These are phyloP conservation scores for Eupelmus urozonus DNA, from an alignment of 2,888 invertebrate genomes.

Conservation along the genomic window DNA sequence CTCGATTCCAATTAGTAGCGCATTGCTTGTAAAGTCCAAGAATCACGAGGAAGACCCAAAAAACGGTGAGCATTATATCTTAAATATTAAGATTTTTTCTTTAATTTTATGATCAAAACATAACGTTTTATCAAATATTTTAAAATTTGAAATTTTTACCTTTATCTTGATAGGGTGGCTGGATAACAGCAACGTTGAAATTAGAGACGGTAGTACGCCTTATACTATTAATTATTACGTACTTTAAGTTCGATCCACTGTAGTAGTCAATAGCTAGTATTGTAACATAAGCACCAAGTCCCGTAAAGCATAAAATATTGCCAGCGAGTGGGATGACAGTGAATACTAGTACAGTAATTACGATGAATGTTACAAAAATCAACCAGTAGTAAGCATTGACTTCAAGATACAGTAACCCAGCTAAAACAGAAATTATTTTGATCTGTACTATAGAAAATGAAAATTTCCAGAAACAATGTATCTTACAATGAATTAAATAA, in stretches of 20 bases:
- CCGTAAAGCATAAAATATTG: conserved; percentile 82
- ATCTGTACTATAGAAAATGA: too few species aligned
- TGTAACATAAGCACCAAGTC: conserved; percentile 83
- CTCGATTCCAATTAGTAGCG: conserved; percentile 42
- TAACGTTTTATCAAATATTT: neutral
- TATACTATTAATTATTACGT: conserved; percentile 83
- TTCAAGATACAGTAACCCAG: conserved; percentile 77
- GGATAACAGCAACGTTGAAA: conserved; percentile 81
- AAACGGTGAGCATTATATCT: conserved; percentile 80
- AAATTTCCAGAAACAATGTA: too few species aligned
- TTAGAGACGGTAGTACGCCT: conserved; percentile 81
- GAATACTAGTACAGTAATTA: conserved; percentile 78
- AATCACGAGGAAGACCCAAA: conserved; percentile 80
- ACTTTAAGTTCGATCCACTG: conserved; percentile 83
- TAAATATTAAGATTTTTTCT: conserved; percentile 66
- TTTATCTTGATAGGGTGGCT: conserved; percentile 81
- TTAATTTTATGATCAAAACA: neutral
- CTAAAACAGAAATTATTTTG: conserved; percentile 78
- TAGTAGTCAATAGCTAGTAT: conserved; percentile 83
- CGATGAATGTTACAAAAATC: conserved; percentile 79
- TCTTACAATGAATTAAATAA: too few species aligned
- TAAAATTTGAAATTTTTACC: conserved; percentile 76
- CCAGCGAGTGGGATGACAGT: conserved; percentile 79
- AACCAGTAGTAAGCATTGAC: conserved; percentile 83
- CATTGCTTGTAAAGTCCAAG: conserved; percentile 80